Base-by-base conservation (phyloP, 1,140 invertebrate genomes). In the Zaprionus capensis region DNA sequence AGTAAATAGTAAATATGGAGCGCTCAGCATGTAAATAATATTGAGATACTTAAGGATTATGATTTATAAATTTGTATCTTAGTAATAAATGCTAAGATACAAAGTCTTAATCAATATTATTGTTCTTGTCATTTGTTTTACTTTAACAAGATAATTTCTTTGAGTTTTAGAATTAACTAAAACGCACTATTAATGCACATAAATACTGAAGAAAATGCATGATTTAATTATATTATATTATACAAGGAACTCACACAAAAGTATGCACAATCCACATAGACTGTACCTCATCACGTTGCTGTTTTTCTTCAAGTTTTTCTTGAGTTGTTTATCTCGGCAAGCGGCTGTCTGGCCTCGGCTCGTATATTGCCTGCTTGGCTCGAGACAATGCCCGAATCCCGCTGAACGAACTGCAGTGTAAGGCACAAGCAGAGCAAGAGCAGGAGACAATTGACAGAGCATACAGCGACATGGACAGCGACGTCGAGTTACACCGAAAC, bases 381-480 rank as follows among this genome's bases (percentile, higher is more conserved):
- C 58, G 62, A 80, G 82, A 87, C 80, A 82, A 80, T 86, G 72
- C 82, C 58, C 51, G 53, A 77, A 55, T 77, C 80, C 41, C 67
- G 71, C 53, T 46, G 41, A 46, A 46, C 15, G 41, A 14, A 38
- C 2, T 38, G 36, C 36, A 46, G 7, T 7, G 41, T 7, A 44
- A n/a, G 6, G 41, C 41, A 44, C 9, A n/a, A n/a, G n/a, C n/a
- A 71, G 41, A 44, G 5, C n/a, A n/a, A 5, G 38, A 71, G 41
- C 46, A 57, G 9, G 46, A 65, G 84, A 87, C 80, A 88, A 78
- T 74, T 80, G 78, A 78, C 78, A 78, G 73, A 24, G 78, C 65
- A 38, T 36, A 65, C 61, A 55, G 34, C 41, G 72, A 64, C 64
- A 46, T 46, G 41, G 44, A 65, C 69, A 49, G 51, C 26, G 26